Base-by-base conservation (phyloP, 37 sponge, comb jelly and placozoan genomes). In the Crambe crambe region DNA sequence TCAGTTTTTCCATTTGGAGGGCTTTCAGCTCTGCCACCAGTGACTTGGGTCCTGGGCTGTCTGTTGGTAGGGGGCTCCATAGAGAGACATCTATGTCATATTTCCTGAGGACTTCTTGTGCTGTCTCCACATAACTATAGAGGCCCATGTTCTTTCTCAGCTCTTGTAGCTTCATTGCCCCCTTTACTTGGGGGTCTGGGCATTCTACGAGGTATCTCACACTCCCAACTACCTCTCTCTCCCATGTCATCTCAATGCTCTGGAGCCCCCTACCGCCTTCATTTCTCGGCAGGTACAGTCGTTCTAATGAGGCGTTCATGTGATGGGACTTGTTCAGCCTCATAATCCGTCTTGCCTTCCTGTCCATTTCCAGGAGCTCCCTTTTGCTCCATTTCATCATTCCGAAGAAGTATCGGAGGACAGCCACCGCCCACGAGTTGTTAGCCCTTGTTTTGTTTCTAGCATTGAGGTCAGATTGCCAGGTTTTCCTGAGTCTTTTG, bases 201-300 rank as follows among this genome's bases (percentile, higher is more conserved):
- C 4, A 4, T 36, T 37, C 20, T 10, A 4, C 6, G 36, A 68
- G 38, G 68, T 68, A 68, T 35, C 4, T 3, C 2, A 37, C 35
- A 3, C 3, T 5, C 15, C 42, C 2, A 5, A 70, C 25, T 22
- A 36, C 37, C 37, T 70, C 70, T 26, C 36, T 9, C 37, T 70
- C 70, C 41, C 41, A 70, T 4, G 41, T 9, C 3, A 25, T 8
- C 42, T 41, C 41, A 22, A 70, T 1, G 3, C 25, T 42, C 37
- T 3, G 1, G 1, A 70, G 43, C 26, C 70, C 70, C 15, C 42
- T 2, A 1, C 70, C 70, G 22, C 70, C 42, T 22, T 70, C 42
- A 23, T 38, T 41, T 70, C 70, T 21, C 8, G 70, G 42, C 2
- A 40, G 70, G 70, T 70, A 70, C 2, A 70, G 42, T 3, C 42